These are phyloP conservation scores for Pandemis heparana DNA, from an alignment of 2,888 invertebrate species.

Conservation along the genomic window DNA sequence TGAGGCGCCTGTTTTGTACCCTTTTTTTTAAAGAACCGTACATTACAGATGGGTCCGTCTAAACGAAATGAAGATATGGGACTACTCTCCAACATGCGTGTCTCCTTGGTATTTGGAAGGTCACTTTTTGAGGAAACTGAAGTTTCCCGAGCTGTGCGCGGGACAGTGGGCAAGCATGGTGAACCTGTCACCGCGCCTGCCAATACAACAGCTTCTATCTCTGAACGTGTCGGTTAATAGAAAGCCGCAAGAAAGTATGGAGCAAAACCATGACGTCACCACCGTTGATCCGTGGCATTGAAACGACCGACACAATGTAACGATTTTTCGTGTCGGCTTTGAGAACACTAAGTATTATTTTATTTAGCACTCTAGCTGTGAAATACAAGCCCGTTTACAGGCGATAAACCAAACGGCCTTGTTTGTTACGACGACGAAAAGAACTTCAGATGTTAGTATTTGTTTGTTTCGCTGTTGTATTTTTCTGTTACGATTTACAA, in stretches of 20 bases:
- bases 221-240: conserved; percentile 81
- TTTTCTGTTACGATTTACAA: background rate
- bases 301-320: conserved; percentile 45
- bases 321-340: conserved; percentile 21
- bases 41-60: conserved; percentile 88
- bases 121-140: conserved; percentile 87
- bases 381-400: conserved; percentile 28
- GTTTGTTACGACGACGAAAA: conserved; percentile 19
- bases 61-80: conserved; percentile 89
- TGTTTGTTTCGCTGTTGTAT: background rate
- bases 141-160: conserved; percentile 90
- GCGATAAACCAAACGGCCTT: conserved; percentile 31
- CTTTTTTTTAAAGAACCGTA: background rate
- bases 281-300: conserved; percentile 72
- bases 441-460: background rate
- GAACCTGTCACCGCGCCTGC: conserved; percentile 88
- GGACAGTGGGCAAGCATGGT: conserved; percentile 93
- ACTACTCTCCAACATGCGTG: conserved; percentile 89
- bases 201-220: conserved; percentile 82
- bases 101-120: conserved; percentile 91
- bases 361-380: conserved; percentile 20
- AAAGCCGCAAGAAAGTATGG: conserved; percentile 81
- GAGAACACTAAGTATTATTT: conserved; percentile 29
- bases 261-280: conserved; percentile 75
- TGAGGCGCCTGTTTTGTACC: too few relatives aligned